These are phyloP conservation scores for Oreamnos americanus DNA, from an alignment of 2,113 vertebrate genomes.

Conservation along the genomic window DNA sequence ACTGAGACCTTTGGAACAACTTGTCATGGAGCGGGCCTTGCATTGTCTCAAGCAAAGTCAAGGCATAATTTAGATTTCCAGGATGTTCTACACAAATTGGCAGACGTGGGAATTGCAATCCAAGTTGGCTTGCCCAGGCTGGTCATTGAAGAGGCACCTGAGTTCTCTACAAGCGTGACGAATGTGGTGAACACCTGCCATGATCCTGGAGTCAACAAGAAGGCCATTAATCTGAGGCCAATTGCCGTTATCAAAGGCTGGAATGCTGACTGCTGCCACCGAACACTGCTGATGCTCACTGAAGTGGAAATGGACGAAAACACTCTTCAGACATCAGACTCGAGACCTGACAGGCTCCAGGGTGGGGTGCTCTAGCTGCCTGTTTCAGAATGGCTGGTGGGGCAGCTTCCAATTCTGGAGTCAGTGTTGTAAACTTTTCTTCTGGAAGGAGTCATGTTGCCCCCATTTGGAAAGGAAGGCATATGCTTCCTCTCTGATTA, in stretches of 20 bases:
- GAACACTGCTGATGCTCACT: rapidly evolving
- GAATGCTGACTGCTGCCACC: neutral
- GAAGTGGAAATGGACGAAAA: neutral
- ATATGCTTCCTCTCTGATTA: neutral
- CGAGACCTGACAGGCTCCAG: neutral
- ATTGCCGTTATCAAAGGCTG: conserved; percentile 98
- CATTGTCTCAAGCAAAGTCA: conserved; percentile 95
- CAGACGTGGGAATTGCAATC: conserved; percentile 96
- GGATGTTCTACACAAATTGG: conserved; percentile 96
- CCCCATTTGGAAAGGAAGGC: neutral
- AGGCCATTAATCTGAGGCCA: conserved; percentile 95
- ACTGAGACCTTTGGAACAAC: conserved; percentile 97
- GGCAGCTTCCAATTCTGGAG: neutral
- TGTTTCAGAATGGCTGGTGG: neutral
- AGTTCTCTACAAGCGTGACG: conserved; percentile 97
- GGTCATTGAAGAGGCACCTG: conserved; percentile 98
- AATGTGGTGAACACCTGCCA: conserved; percentile 98
- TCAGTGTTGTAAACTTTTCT: neutral
- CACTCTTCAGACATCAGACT: neutral
- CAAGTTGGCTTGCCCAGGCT: conserved; percentile 96
- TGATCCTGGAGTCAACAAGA: conserved; percentile 95
- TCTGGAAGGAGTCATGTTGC: neutral
- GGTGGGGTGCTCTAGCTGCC: neutral
- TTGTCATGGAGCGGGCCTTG: conserved; percentile 96
- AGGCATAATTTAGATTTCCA: conserved; percentile 98